phyloP scores from a whole-genome alignment of 2,888 invertebrate genomes.

The Piscicola geometra region DNA sequence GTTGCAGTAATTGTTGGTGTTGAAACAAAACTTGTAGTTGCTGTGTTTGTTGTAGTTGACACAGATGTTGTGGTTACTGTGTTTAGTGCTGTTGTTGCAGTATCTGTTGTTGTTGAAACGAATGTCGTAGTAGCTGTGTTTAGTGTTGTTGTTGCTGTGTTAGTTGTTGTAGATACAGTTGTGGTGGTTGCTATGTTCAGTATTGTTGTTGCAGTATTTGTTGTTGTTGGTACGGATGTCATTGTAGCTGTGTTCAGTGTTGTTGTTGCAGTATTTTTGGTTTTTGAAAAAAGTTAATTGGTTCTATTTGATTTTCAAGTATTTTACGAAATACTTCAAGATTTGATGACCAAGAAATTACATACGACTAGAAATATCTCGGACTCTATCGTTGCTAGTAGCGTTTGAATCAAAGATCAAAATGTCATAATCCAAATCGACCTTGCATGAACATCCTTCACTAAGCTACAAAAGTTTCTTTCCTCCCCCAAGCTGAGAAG shows the following conservation, averaged over 20 bases:
- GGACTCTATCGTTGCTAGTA: too few species aligned
- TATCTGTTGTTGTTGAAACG: not conserved
- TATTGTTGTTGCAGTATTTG: not conserved
- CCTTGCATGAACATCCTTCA: too few species aligned
- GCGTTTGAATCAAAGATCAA: too few species aligned
- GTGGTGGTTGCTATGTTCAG: not conserved
- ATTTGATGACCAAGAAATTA: too few species aligned
- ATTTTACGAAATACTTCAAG: too few species aligned
- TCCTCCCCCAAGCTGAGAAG: too few species aligned
- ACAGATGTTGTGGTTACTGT: not conserved
- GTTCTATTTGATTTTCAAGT: too few species aligned
- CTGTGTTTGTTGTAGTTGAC: constrained; percentile 17
- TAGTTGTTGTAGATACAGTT: not conserved
- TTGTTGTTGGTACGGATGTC: not conserved
- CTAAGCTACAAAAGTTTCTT: too few species aligned
- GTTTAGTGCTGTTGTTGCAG: not conserved
- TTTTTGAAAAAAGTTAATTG: too few species aligned
- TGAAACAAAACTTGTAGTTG: not conserved
- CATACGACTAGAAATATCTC: too few species aligned
- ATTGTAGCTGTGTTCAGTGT: not conserved
- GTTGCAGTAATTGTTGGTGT: constrained; percentile 15
- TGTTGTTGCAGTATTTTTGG: constrained; percentile 8
- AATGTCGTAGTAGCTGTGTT: not conserved
- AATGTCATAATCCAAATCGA: too few species aligned
- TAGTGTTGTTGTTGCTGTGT: not conserved